Conservation (phyloP, 2,888 invertebrate species). For the Scaeva pyrastri region DNA sequence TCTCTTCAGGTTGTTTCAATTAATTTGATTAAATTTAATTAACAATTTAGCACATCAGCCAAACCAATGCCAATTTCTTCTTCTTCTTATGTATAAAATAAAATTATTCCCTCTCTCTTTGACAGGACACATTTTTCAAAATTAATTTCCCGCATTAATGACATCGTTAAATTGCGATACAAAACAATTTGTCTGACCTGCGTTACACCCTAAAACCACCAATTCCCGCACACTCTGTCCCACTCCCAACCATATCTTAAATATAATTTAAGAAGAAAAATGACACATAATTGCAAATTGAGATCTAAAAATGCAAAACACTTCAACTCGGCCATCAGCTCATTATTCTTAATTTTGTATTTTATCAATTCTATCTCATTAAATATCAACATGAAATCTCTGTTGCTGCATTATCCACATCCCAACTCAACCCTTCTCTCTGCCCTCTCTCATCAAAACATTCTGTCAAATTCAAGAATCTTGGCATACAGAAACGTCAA, state of each 20-base stretch:
- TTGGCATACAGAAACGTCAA: slow-evolving; percentile 56
- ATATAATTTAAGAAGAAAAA: slow-evolving; percentile 29
- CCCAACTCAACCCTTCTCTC: no score
- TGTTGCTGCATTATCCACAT: not conserved
- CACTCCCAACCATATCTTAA: not conserved
- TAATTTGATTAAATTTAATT: slow-evolving; percentile 67
- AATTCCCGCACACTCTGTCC: not conserved
- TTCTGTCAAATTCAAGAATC: slow-evolving; percentile 5
- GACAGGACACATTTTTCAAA: slow-evolving; percentile 69
- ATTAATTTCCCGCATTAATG: slow-evolving; percentile 74
- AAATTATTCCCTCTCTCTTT: slow-evolving; percentile 36
- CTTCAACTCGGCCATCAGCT: slow-evolving; percentile 54
- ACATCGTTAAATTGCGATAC: slow-evolving; percentile 59
- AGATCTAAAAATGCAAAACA: slow-evolving; percentile 65
- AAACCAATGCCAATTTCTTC: slow-evolving; percentile 60
- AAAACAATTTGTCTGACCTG: slow-evolving; percentile 49
- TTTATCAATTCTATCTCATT: slow-evolving; percentile 69
- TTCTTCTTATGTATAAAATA: slow-evolving; percentile 42
- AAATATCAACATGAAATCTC: slow-evolving; percentile 29
- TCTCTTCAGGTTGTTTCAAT: slow-evolving; percentile 32
- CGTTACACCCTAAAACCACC: not conserved
- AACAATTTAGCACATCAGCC: slow-evolving; percentile 70
- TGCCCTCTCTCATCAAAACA: not conserved
- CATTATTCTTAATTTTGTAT: slow-evolving; percentile 72
- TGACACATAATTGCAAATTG: slow-evolving; percentile 64